These are phyloP conservation scores for Ormyrus pomaceus DNA, from an alignment of 2,888 invertebrate species.

Conservation along the genomic window DNA sequence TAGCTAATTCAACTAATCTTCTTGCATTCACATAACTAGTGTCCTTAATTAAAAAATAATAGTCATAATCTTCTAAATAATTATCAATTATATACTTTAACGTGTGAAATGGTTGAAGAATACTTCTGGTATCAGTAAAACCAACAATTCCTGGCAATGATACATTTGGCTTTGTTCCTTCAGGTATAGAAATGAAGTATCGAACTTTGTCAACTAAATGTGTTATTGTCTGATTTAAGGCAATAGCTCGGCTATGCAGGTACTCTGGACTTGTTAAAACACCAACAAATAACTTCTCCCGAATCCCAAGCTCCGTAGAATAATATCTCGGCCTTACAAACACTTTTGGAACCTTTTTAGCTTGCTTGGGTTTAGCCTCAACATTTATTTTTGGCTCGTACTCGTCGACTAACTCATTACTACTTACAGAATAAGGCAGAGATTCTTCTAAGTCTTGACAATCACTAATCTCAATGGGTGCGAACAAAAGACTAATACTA, in stretches of 20 bases:
- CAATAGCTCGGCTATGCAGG: constrained; percentile 84
- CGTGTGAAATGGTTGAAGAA: constrained; percentile 90
- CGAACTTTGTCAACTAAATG: constrained; percentile 89
- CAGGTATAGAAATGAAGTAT: constrained; percentile 83
- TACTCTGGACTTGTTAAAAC: constrained; percentile 87
- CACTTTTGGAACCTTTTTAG: constrained; percentile 78
- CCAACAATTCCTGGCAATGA: constrained; percentile 86
- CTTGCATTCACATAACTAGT: constrained; percentile 90
- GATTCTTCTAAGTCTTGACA: constrained; percentile 59
- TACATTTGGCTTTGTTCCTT: constrained; percentile 77
- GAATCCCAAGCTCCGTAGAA: constrained; percentile 95
- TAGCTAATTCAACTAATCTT: constrained; percentile 83
- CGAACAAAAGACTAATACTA: constrained; percentile 77
- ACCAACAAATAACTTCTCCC: constrained; percentile 91
- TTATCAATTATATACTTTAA: constrained; percentile 94
- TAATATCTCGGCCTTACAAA: constrained; percentile 93
- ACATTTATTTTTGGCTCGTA: constrained; percentile 76
- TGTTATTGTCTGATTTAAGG: constrained; percentile 92
- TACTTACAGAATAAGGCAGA: constrained; percentile 58
- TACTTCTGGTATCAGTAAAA: constrained; percentile 87
- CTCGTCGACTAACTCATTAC: constrained; percentile 69
- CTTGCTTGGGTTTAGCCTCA: constrained; percentile 75
- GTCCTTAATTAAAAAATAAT: constrained; percentile 93
- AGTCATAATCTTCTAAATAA: constrained; percentile 93
- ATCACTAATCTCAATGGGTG: constrained; percentile 76